These are phyloP conservation scores for Carcinoscorpius rotundicauda DNA, from an alignment of 1,140 invertebrate species.

Conservation along the genomic window DNA sequence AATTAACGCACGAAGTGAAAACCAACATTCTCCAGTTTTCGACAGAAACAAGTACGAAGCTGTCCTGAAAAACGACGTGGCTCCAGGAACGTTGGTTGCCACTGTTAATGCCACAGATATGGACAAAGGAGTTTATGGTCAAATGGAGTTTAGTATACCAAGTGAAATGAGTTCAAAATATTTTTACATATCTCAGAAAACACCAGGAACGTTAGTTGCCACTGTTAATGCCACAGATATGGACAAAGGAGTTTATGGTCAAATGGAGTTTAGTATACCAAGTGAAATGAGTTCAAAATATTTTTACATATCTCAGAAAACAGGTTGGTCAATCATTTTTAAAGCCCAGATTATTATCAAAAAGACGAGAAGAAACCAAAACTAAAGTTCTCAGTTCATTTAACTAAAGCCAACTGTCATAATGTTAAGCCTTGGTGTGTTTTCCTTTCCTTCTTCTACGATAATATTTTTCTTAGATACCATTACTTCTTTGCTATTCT, in stretches of 20 bases:
- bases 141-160: constrained; percentile 62
- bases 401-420: too few relatives aligned
- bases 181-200: constrained; percentile 62
- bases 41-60: constrained; percentile 55
- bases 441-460: too few relatives aligned
- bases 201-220: constrained; percentile 33
- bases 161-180: constrained; percentile 61
- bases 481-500: too few relatives aligned
- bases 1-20: constrained; percentile 61
- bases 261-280: constrained; percentile 62
- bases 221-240: constrained; percentile 55
- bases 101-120: constrained; percentile 54
- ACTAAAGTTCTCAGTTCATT: too few relatives aligned
- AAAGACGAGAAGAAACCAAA: too few relatives aligned
- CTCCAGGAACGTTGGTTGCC: constrained; percentile 32
- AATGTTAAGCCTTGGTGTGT: too few relatives aligned
- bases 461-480: too few relatives aligned
- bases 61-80: constrained; percentile 35
- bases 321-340: too few relatives aligned
- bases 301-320: constrained; percentile 42
- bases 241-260: constrained; percentile 64
- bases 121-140: constrained; percentile 63
- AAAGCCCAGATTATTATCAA: too few relatives aligned
- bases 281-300: constrained; percentile 58
- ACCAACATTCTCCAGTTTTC: constrained; percentile 65